Conservation (phyloP, 1,140 invertebrate species). For the Drosophila pseudoananassae region DNA sequence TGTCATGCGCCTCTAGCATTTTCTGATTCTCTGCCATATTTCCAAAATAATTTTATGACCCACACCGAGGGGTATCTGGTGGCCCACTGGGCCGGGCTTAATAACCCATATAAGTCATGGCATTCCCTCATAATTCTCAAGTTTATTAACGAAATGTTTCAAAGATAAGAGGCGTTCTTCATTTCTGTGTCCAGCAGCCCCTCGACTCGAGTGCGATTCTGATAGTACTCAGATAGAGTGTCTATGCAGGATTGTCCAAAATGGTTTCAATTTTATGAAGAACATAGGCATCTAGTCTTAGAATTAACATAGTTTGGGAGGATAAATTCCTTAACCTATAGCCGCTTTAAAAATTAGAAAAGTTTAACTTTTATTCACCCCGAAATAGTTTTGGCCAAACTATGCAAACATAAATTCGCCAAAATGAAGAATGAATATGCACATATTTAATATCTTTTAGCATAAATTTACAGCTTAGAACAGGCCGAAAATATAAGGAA, state of each 20-base stretch:
- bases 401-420: neutral
- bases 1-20: conserved; percentile 30
- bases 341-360: neutral
- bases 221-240: conserved; percentile 19
- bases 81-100: conserved; percentile 3
- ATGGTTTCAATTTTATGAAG: neutral
- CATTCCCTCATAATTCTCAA: conserved; percentile 31
- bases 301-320: neutral
- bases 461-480: conserved; percentile 23
- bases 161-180: conserved; percentile 9
- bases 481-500: conserved; percentile 6
- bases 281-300: neutral
- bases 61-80: neutral
- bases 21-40: conserved; percentile 40
- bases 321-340: too few species aligned
- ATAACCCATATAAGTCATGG: conserved; percentile 46
- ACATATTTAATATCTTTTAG: conserved; percentile 5
- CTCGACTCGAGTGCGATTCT: conserved; percentile 37
- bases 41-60: conserved; percentile 35
- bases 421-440: neutral
- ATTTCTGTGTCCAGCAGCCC: conserved; percentile 35
- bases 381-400: neutral
- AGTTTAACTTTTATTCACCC: neutral
- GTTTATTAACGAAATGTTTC: conserved; percentile 39
- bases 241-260: conserved; percentile 1